These are phyloP conservation scores for Drosophila paracracens DNA, from an alignment of 2,888 invertebrate species.

Conservation along the genomic window DNA sequence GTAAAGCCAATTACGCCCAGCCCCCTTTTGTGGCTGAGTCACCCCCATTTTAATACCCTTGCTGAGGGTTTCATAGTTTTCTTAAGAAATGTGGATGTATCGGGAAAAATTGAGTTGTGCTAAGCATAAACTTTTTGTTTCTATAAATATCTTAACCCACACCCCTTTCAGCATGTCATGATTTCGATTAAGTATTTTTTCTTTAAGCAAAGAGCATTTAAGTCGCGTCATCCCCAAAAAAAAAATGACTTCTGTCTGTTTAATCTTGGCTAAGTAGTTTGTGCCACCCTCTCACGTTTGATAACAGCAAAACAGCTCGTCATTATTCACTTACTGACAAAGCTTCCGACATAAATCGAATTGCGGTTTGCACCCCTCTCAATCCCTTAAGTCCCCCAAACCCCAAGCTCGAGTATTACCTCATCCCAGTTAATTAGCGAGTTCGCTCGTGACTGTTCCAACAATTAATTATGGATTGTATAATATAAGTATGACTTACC, in stretches of 20 bases:
- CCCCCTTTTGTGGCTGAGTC: slow-evolving; percentile 20
- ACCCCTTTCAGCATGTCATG: neutral
- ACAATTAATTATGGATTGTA: slow-evolving; percentile 26
- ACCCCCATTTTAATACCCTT: slow-evolving; percentile 42
- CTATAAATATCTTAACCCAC: neutral
- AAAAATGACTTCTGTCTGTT: neutral
- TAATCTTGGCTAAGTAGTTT: slow-evolving; percentile 64
- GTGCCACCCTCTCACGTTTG: slow-evolving; percentile 32
- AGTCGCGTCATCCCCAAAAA: neutral
- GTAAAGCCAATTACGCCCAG: slow-evolving; percentile 32
- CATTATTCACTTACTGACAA: slow-evolving; percentile 59
- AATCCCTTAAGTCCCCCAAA: slow-evolving; percentile 8
- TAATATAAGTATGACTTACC: slow-evolving; percentile 84
- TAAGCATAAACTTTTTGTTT: neutral
- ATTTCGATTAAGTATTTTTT: neutral
- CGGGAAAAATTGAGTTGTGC: neutral
- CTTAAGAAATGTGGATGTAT: neutral
- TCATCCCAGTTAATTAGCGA: slow-evolving; percentile 53
- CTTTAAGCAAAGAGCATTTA: neutral
- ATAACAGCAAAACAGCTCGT: slow-evolving; percentile 31
- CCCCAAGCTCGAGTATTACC: slow-evolving; percentile 36
- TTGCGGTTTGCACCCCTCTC: slow-evolving; percentile 17
- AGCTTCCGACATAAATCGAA: slow-evolving; percentile 44
- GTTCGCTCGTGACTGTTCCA: slow-evolving; percentile 41
- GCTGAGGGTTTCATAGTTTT: neutral